Percentiles rank a stretch among this genome's conserved stretches.
Conservation (phyloP, 2,113 vertebrate species). For the Oxyruncus cristatus region DNA sequence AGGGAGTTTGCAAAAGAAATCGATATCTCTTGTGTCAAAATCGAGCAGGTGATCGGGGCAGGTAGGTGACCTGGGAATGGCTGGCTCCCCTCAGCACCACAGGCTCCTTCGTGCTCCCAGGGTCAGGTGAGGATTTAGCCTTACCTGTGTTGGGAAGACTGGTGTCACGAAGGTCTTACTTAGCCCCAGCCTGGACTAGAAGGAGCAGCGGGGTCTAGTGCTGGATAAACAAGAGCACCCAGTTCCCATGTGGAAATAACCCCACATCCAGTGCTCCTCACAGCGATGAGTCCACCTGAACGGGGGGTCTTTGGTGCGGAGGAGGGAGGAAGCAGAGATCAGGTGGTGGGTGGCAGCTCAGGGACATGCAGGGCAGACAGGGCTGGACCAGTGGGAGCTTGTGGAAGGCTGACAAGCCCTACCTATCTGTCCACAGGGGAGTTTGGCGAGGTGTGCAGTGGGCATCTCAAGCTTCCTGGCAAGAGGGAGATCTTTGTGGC, state of each 20-base stretch:
- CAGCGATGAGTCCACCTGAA: background rate
- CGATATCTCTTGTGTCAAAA: constrained; percentile 94
- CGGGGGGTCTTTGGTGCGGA: background rate
- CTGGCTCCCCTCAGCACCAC: background rate
- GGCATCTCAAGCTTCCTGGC: constrained; percentile 91
- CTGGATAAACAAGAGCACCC: background rate
- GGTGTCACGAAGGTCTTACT: background rate
- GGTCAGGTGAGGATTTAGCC: background rate
- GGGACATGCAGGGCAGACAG: rapidly evolving
- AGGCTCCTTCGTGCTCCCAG: background rate
- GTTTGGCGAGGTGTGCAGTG: constrained; percentile 96
- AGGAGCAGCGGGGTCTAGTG: background rate
- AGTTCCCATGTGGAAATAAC: background rate
- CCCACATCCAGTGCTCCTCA: background rate
- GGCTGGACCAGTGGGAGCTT: background rate
- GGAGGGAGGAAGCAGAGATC: background rate
- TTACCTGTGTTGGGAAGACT: background rate
- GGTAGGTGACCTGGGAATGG: constrained; percentile 72
- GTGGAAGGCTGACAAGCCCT: background rate
- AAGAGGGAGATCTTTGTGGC: constrained; percentile 98
- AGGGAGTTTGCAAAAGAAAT: constrained; percentile 97
- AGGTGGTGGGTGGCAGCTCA: background rate
- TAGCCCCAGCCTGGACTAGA: background rate
- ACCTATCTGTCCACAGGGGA: constrained; percentile 77
- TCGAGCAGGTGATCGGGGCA: constrained; percentile 97